phyloP scores from a whole-genome alignment of 2,888 invertebrate species.

The Rhynchonema sp. region DNA sequence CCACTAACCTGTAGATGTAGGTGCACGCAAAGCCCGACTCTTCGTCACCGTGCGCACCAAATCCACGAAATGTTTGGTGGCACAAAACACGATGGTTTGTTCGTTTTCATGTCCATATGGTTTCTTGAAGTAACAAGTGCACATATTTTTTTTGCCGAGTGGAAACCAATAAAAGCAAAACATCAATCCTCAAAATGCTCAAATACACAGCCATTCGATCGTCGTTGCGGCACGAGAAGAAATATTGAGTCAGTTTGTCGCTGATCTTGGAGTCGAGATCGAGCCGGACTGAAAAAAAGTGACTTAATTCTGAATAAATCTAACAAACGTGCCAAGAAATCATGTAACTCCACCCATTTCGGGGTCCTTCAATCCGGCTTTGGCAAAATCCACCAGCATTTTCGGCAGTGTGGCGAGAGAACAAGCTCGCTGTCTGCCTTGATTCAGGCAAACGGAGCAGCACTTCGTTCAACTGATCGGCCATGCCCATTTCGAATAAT shows the following conservation, averaged over 20 bases:
- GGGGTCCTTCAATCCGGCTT: conserved; percentile 71
- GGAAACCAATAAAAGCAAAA: too few species aligned
- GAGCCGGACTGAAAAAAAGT: background rate
- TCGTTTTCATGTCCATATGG: too few species aligned
- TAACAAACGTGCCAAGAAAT: too few species aligned
- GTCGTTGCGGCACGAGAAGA: background rate
- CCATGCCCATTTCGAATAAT: conserved; percentile 95
- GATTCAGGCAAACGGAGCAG: conserved; percentile 55
- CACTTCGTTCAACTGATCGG: conserved; percentile 67
- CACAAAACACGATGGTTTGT: conserved; percentile 83
- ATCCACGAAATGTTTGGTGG: conserved; percentile 96
- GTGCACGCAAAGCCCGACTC: conserved; percentile 56
- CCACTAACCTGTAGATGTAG: conserved; percentile 33
- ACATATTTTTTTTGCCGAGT: too few species aligned
- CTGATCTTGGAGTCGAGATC: background rate
- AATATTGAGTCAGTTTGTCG: background rate
- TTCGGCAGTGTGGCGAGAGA: conserved; percentile 94
- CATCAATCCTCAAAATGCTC: too few species aligned
- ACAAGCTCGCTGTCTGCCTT: conserved; percentile 81
- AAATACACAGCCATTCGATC: background rate
- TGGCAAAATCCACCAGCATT: conserved; percentile 79
- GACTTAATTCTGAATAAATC: too few species aligned
- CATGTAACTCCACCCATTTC: too few species aligned
- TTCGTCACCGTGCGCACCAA: conserved; percentile 59
- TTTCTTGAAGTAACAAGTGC: too few species aligned